These are phyloP conservation scores for Paedocypris micromegethes DNA, from an alignment of 2,797 vertebrate genomes.

Conservation along the genomic window DNA sequence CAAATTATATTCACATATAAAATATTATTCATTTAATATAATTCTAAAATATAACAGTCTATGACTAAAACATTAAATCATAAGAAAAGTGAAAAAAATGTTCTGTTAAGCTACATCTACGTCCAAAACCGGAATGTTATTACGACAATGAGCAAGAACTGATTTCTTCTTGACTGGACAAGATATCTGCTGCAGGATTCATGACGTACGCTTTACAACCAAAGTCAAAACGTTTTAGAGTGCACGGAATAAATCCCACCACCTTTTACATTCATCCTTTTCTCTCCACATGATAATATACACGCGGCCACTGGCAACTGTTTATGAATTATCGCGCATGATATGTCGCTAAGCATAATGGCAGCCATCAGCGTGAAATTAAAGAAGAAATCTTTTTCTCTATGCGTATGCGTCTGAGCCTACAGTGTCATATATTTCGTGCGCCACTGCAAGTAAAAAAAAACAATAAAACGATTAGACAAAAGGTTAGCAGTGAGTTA, in stretches of 20 bases:
- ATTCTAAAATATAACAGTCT: too few relatives aligned
- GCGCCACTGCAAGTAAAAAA: too few relatives aligned
- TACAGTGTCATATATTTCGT: slow-evolving; percentile 4
- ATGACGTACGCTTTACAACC: slow-evolving; percentile 30
- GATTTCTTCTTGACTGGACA: slow-evolving; percentile 2
- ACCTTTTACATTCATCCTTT: slow-evolving; percentile 65
- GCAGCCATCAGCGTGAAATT: slow-evolving; percentile 56
- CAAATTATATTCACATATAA: too few relatives aligned
- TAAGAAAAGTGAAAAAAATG: too few relatives aligned
- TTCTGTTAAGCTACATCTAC: not conserved
- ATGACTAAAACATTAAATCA: too few relatives aligned
- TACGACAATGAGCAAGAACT: slow-evolving; percentile 25
- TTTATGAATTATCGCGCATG: slow-evolving; percentile 84
- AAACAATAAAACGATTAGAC: not conserved
- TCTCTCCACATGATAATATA: slow-evolving; percentile 73
- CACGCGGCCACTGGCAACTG: slow-evolving; percentile 67
- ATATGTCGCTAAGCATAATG: slow-evolving; percentile 76
- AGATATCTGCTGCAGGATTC: slow-evolving; percentile 14
- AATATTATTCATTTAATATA: too few relatives aligned
- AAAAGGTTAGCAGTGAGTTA: slow-evolving; percentile 4
- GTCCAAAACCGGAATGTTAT: slow-evolving; percentile 26
- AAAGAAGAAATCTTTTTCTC: slow-evolving; percentile 39
- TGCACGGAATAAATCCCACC: slow-evolving; percentile 48
- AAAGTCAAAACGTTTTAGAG: slow-evolving; percentile 12
- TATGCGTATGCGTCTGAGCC: slow-evolving; percentile 24